Evolutionary conservation across 2,797 vertebrate genomes (phyloP), one percentile per base, ranked within the genome.

Genomic region (Anomalospiza imberbis): DNA sequence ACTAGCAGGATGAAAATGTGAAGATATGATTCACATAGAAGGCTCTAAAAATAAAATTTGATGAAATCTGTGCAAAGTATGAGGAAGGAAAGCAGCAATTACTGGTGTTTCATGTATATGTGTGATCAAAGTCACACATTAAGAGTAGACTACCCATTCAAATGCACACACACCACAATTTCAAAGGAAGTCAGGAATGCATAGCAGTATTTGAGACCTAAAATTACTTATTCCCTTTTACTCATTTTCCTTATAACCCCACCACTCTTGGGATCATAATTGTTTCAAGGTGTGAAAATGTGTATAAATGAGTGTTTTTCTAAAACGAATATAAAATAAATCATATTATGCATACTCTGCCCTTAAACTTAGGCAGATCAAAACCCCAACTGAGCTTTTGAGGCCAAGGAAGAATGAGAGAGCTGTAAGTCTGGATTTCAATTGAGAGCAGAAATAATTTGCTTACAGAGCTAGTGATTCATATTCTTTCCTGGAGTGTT

Each of bases 231-330:
- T 62, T 80, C 17, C 19, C 62, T 50, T n/a, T 76, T 66, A n/a
- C 2, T 67, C 7, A 20, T 77, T 80, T 87, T 77, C 42, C 58
- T 85, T 85, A 73, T 29, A 89, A 53, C 20, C 17, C 10, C 26
- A 32, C n/a, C 17, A 45, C 47, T 61, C 34, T 71, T 61, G 26
- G 40, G 26, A 36, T 26, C 5, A 40, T 85, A 88, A 92, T 57
- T 91, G 72, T 74, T 95, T 92, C 78, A 95, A 91, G 60, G 68
- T 80, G 51, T 72, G 65, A 93, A 92, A 94, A 92, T 29, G 4
- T 54, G 60, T 58, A 38, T 32, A 95, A 87, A 91, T 68, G 2
- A 77, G 15, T 71, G 70, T 74, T 93, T 85, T 77, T 89, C 65
- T 72, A 80, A 31, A 76, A 72, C 0, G 0, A 50, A 66, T 32